These are phyloP conservation scores for Malthinus flaveolus DNA, from an alignment of 2,888 invertebrate species.

Conservation along the genomic window DNA sequence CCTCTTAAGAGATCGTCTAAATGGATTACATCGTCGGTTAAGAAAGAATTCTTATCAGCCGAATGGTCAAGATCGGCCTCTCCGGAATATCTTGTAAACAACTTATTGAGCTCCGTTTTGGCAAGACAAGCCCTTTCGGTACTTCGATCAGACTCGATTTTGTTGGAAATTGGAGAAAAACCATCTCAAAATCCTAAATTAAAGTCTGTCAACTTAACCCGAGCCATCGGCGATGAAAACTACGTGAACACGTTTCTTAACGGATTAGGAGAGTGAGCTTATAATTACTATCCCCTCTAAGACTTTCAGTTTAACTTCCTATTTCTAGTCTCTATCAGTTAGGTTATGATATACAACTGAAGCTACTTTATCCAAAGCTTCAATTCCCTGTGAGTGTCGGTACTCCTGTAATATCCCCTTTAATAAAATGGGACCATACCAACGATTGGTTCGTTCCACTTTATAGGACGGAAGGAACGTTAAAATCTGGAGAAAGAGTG, in stretches of 20 bases:
- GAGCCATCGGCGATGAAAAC: neutral
- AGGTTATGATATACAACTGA: conserved; percentile 75
- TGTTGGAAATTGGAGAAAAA: conserved; percentile 7
- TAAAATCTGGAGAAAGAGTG: conserved; percentile 67
- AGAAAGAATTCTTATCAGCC: neutral
- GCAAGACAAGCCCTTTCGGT: neutral
- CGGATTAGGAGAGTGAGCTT: conserved; percentile 6
- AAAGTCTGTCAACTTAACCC: neutral
- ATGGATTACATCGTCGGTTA: conserved; percentile 62
- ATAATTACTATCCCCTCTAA: neutral
- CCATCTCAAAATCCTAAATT: neutral
- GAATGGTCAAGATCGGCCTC: conserved; percentile 58
- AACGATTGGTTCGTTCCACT: conserved; percentile 74
- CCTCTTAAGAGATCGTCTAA: conserved; percentile 69
- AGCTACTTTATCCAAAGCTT: conserved; percentile 75
- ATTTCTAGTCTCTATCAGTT: conserved; percentile 69
- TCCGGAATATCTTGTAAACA: conserved; percentile 55
- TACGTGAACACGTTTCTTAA: neutral
- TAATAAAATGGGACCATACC: conserved; percentile 88
- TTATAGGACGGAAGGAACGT: conserved; percentile 68
- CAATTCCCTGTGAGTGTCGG: conserved; percentile 82
- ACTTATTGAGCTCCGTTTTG: conserved; percentile 8
- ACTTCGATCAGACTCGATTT: neutral
- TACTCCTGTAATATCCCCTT: conserved; percentile 81
- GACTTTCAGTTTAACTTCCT: too few species aligned